Conservation (phyloP, 2,888 invertebrate species). For the Mactromeris polynyma region DNA sequence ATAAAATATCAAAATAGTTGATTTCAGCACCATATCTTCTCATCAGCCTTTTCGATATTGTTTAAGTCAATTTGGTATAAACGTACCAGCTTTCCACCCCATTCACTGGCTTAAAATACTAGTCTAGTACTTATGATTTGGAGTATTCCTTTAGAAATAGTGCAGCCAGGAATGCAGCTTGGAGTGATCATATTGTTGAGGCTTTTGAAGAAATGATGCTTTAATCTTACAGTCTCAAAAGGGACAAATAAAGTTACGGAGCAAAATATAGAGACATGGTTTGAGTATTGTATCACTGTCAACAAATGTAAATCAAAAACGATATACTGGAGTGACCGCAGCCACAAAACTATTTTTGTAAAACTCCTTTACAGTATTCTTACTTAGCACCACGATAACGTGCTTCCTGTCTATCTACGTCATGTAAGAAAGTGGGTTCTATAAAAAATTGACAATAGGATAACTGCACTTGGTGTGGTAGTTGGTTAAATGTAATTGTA, state of each 20-base stretch:
- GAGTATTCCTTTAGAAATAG: neutral
- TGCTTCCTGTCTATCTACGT: neutral
- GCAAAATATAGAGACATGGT: constrained; percentile 1
- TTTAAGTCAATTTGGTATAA: neutral
- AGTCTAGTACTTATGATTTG: neutral
- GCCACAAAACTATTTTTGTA: neutral
- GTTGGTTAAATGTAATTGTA: neutral
- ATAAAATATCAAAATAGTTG: neutral
- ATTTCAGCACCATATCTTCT: neutral
- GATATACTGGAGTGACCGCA: neutral
- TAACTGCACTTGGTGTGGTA: neutral
- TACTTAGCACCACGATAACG: neutral
- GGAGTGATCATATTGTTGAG: too few relatives aligned
- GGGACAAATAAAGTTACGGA: neutral
- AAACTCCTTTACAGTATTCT: neutral
- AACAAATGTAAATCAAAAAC: neutral
- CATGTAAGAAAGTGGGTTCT: neutral
- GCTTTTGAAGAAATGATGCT: constrained; percentile 2
- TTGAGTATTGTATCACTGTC: neutral
- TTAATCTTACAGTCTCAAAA: neutral
- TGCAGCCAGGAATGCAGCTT: neutral
- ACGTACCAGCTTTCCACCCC: neutral
- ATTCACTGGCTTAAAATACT: neutral
- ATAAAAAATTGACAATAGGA: neutral
- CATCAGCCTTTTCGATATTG: neutral